Base-by-base conservation (phyloP, 2,888 invertebrate genomes). In the Epinotia demarniana region DNA sequence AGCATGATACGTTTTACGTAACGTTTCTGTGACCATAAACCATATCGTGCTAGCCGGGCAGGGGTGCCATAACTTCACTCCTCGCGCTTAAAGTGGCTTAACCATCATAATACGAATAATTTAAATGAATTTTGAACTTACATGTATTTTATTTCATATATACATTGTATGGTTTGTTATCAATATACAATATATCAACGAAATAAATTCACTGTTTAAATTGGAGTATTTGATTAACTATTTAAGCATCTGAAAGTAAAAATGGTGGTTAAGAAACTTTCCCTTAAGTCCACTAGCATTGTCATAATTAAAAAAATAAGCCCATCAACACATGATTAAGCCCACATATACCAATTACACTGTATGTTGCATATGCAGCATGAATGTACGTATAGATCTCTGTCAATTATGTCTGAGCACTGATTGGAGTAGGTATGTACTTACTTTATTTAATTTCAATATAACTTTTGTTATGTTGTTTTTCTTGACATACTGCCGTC, bases 31-130 rank as follows among this genome's bases (percentile, higher is more conserved):
- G 9, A 39, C 8, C 39, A 39, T 39, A 39, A 39, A 39, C 9
- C 39, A 9, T 39, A 39, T 39, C 9, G 39, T 39, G 39, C 39
- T 9, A 39, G 39, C 39, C 39, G 39, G 39, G 39, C 39, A 39
- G 80, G 82, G 78, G 90, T 90, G 90, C 90, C 90, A 90, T 90
- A 90, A 76, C 77, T 78, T 74, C 73, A 69, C 75, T 61, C 71
- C 71, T 63, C 49, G 46, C 62, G 62, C 13, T 69, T 57, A 53
- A 8, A 2, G 8, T 61, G 27, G 33, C 16, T n/a, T 18, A 62
- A 39, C 62, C 18, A 61, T 61, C 61, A 61, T n/a, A 61, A 33
- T 61, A 62, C 13, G 12, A 11, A 43, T 43, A 43, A 62, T n/a
- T 53, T n/a, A 16, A 53, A 53, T n/a, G n/a, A 19, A 57, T 57